Base-by-base conservation (phyloP, 2,113 vertebrate genomes). In the Eretmochelys imbricata region DNA sequence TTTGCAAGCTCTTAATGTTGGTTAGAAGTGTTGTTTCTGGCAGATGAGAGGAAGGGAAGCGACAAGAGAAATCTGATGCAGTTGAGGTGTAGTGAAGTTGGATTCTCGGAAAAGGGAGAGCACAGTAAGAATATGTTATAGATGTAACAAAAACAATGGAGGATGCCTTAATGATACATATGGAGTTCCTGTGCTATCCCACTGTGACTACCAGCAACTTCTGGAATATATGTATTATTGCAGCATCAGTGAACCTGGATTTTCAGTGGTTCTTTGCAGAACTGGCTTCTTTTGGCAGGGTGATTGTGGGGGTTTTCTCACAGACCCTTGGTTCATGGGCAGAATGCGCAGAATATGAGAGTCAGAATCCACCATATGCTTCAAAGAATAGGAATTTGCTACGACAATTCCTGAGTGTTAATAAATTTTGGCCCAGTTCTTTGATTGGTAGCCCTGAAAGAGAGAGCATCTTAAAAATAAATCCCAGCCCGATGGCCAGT, bases 361-460 rank as follows among this genome's bases (percentile, higher is more conserved):
- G n/a, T 78, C 87, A 97, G 96, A 97, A 95, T 96, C 94, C 1
- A 0, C 90, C 86, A 94, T 27, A 38, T n/a, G 29, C 81, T 42
- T 72, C 0, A 76, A 24, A 82, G 72, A 92, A 76, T 87, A 95
- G 85, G 95, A 95, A 96, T 95, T 94, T 95, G 65, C 49, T 75
- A 3, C 65, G 65, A 53, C 25, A 88, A 65, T 95, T 97, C 90
- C 90, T 89, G 72, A 50, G 84, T 81, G 54, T 88, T 87, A 87
- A 78, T 17, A 86, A 53, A 90, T 88, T 96, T 97, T 97, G 93
- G 87, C 89, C 80, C 94, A 97, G 91, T 97, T 97, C 95, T 95
- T 92, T 93, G 46, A 65, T 51, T 88, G 0, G 0, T 22, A 86
- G 57, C 72, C 65, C 75, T 89, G 85, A 91, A 96, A 95, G 62